These are phyloP conservation scores for Platichthys flesus DNA, from an alignment of 2,113 vertebrate species.

Conservation along the genomic window DNA sequence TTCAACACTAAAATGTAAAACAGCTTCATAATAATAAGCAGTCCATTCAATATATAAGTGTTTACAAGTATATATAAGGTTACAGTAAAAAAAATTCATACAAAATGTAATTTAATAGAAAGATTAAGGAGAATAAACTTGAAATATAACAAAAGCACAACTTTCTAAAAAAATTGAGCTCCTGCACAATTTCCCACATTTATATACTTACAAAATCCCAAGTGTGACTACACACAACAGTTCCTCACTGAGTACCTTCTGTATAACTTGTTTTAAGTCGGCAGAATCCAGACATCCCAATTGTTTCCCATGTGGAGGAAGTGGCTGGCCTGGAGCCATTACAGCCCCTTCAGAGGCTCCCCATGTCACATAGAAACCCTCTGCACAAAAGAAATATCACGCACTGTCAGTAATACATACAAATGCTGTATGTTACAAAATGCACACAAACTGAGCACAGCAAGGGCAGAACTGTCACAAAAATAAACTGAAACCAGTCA, in stretches of 20 bases:
- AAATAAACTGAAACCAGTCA: not conserved
- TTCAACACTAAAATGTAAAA: too few species aligned
- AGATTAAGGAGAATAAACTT: not conserved
- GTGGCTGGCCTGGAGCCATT: conserved; percentile 82
- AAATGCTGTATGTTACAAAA: not conserved
- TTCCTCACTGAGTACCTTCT: conserved; percentile 85
- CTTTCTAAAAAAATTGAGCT: not conserved
- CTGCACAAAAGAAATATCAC: conserved; percentile 73
- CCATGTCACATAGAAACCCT: conserved; percentile 94
- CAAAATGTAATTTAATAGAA: not conserved
- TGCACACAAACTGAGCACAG: too few species aligned
- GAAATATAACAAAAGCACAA: not conserved
- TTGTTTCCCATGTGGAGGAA: conserved; percentile 91
- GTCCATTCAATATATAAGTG: too few species aligned
- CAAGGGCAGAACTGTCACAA: not conserved
- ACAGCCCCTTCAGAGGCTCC: conserved; percentile 82
- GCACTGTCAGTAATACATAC: not conserved
- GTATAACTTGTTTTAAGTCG: conserved; percentile 91
- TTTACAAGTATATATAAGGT: too few species aligned
- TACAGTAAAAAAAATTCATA: not conserved
- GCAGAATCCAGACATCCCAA: conserved; percentile 87
- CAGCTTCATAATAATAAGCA: too few species aligned
- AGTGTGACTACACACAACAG: not conserved
- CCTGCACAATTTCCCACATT: not conserved
- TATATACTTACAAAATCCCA: not conserved